A percentile compares a stretch with the other conserved stretches of the same genome.
phyloP scores from a whole-genome alignment of 2,797 vertebrate genomes.

The Phalanger gymnotis region DNA sequence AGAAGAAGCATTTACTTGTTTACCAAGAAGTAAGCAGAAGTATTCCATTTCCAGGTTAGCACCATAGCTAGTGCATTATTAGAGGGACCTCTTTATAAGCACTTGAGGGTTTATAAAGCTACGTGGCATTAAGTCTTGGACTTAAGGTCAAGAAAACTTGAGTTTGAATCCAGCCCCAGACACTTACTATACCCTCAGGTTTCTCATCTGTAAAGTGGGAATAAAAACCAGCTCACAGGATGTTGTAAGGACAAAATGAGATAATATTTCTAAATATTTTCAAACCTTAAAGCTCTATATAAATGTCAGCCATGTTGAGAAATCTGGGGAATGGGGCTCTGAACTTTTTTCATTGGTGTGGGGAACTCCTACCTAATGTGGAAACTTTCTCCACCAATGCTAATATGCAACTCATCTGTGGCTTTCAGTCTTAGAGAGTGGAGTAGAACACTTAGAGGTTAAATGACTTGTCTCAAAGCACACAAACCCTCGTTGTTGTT shows the following conservation, averaged over 20 bases:
- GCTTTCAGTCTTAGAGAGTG: background rate
- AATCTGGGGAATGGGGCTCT: background rate
- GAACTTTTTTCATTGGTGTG: background rate
- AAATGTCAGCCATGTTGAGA: background rate
- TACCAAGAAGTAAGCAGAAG: background rate
- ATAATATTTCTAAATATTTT: background rate
- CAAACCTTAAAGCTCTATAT: background rate
- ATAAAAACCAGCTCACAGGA: background rate
- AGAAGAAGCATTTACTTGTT: background rate
- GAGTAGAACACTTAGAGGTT: background rate
- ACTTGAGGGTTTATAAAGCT: background rate
- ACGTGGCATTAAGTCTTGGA: background rate
- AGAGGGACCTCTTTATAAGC: background rate
- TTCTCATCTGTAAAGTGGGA: background rate
- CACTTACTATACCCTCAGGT: background rate
- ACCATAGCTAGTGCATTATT: background rate
- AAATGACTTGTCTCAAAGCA: background rate
- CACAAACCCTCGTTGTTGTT: background rate
- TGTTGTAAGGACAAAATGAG: background rate
- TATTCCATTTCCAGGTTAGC: conserved; percentile 31
- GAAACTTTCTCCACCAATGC: background rate
- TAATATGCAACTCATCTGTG: background rate
- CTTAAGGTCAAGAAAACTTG: background rate
- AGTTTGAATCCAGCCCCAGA: background rate
- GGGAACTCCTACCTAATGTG: background rate